These are phyloP conservation scores for Petrosia ficiformis DNA, from an alignment of 37 sponge, comb jelly and placozoan genomes.

Conservation along the genomic window DNA sequence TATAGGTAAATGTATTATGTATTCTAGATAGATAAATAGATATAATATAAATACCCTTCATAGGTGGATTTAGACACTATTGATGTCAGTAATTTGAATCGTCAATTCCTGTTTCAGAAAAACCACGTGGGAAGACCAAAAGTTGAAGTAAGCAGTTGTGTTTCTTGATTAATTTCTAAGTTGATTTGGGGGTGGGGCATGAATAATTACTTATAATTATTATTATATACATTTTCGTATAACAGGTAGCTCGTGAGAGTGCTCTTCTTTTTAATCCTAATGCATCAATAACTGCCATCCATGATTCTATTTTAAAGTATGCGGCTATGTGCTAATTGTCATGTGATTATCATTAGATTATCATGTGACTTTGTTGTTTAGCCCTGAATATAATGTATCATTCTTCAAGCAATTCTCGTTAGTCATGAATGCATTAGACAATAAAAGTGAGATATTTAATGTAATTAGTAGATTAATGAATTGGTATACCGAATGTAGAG, in stretches of 20 bases:
- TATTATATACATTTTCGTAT: not conserved
- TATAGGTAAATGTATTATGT: not conserved
- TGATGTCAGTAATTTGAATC: constrained; percentile 97
- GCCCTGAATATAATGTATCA: constrained; percentile 86
- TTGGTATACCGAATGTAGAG: not conserved
- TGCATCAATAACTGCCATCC: constrained; percentile 80
- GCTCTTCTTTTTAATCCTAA: constrained; percentile 81
- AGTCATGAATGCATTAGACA: constrained; percentile 99
- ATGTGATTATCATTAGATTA: not conserved
- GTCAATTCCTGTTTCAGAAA: constrained; percentile 98
- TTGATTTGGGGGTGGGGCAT: not conserved
- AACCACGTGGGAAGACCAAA: constrained; percentile 95
- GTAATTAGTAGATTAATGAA: not conserved
- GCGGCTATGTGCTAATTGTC: not conserved
- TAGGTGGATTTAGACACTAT: constrained; percentile 98
- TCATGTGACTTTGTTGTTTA: too few species aligned
- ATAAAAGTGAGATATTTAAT: constrained; percentile 54
- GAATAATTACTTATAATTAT: not conserved
- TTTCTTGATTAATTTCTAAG: not conserved
- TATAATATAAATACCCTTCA: not conserved
- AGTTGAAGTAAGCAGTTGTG: constrained; percentile 49
- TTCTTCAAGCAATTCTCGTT: constrained; percentile 92
- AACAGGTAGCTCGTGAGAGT: constrained; percentile 88
- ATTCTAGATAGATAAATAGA: not conserved
- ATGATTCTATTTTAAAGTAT: constrained; percentile 81